Conservation (phyloP, 2,888 invertebrate species). For the Nowickia ferox region DNA sequence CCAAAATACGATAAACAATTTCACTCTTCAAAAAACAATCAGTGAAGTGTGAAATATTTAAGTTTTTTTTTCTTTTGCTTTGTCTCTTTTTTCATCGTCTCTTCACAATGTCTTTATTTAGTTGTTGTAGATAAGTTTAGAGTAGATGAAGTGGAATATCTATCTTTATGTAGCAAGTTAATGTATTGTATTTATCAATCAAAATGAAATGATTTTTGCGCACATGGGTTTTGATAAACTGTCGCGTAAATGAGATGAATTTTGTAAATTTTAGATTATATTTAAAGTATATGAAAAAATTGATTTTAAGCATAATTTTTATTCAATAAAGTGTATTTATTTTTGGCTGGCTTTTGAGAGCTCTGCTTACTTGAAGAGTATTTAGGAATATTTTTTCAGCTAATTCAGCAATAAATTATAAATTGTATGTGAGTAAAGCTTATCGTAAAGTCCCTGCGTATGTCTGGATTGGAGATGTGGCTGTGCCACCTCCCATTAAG, state of each 20-base stretch:
- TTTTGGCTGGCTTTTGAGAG: no score
- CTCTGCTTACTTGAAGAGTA: no score
- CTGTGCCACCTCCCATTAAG: no score
- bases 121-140: not conserved
- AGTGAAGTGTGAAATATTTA: slow-evolving; percentile 64
- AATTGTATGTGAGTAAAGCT: no score
- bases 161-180: not conserved
- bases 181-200: slow-evolving; percentile 21
- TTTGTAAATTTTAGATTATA: not conserved
- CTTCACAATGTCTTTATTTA: slow-evolving; percentile 20
- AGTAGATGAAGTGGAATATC: not conserved
- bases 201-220: not conserved
- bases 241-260: not conserved
- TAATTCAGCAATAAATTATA: no score
- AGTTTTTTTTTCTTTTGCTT: not conserved
- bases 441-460: no score
- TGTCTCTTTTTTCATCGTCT: not conserved
- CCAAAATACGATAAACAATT: slow-evolving; percentile 65
- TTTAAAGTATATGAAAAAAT: not conserved
- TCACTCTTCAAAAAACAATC: slow-evolving; percentile 65
- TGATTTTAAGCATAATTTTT: not conserved
- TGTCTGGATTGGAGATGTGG: no score
- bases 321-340: not conserved
- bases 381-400: no score
- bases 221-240: not conserved